A percentile compares a stretch with the other conserved stretches of the same genome.
phyloP scores from a whole-genome alignment of 2,113 vertebrate genomes.

The Scatophagus argus region DNA sequence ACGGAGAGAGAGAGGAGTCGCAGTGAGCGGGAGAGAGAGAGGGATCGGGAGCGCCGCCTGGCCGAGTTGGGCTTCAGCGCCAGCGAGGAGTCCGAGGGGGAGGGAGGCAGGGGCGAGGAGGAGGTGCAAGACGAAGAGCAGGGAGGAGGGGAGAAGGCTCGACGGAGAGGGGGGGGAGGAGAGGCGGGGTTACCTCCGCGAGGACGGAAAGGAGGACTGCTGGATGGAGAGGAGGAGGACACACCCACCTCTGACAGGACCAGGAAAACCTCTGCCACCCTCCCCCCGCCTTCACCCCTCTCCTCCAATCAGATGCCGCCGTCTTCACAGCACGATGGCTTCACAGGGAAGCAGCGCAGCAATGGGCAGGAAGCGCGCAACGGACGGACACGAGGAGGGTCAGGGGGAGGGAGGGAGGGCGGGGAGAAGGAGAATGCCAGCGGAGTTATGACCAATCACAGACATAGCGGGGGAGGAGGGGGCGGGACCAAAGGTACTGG shows the following conservation, averaged over 20 bases:
- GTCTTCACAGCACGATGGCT: conserved; percentile 64
- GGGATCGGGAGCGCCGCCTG: conserved; percentile 78
- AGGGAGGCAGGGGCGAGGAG: conserved; percentile 59
- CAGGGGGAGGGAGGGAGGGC: conserved; percentile 53
- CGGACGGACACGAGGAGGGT: conserved; percentile 75
- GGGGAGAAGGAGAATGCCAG: conserved; percentile 83
- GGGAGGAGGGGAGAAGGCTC: conserved; percentile 63
- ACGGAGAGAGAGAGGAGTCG: conserved; percentile 68
- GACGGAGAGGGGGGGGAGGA: conserved; percentile 58
- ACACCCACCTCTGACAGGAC: conserved; percentile 57
- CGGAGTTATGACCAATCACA: conserved; percentile 74
- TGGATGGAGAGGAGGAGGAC: conserved; percentile 78
- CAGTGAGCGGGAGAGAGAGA: conserved; percentile 66
- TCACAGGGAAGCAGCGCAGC: conserved; percentile 76
- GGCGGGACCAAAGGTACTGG: conserved; percentile 63
- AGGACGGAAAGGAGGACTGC: conserved; percentile 61
- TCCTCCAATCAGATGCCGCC: conserved; percentile 82
- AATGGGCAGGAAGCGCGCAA: conserved; percentile 84
- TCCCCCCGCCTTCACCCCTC: conserved; percentile 80
- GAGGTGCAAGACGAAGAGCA: conserved; percentile 79
- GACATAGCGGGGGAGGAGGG: conserved; percentile 67
- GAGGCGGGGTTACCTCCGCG: conserved; percentile 60
- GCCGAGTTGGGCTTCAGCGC: conserved; percentile 88
- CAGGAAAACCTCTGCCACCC: conserved; percentile 71
- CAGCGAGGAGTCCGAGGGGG: conserved; percentile 86